phyloP scores from a whole-genome alignment of 2,888 invertebrate genomes.

The Steinernema hermaphroditum region DNA sequence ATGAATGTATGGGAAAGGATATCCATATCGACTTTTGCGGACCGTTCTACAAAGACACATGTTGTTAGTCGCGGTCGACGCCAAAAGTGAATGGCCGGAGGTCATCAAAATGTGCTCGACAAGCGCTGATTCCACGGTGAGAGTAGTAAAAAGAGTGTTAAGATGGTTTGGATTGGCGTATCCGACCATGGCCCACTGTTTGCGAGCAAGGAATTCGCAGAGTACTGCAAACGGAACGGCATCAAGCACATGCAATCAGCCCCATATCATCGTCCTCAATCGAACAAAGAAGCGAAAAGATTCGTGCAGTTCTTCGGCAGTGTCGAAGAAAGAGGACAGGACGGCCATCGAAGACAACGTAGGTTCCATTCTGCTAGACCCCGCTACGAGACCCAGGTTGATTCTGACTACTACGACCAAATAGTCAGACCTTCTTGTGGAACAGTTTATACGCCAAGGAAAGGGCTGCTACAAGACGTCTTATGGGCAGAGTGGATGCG shows the following conservation, averaged over 20 bases:
- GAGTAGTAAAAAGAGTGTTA: conserved; percentile 36
- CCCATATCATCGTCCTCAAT: conserved; percentile 45
- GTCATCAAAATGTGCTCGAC: conserved; percentile 36
- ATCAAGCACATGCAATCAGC: conserved; percentile 40
- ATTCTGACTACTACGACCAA: too few species aligned
- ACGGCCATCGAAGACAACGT: background rate
- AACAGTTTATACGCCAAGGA: too few species aligned
- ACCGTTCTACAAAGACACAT: conserved; percentile 55
- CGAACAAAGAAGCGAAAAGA: conserved; percentile 50
- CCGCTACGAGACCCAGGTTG: too few species aligned
- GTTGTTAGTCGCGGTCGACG: conserved; percentile 67
- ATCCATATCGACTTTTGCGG: conserved; percentile 69
- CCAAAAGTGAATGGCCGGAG: conserved; percentile 69
- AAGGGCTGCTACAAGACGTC: too few species aligned
- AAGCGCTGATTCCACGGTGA: conserved; percentile 33
- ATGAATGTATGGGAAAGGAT: conserved; percentile 62
- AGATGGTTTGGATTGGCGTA: conserved; percentile 41
- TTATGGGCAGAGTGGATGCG: too few species aligned
- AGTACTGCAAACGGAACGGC: conserved; percentile 33
- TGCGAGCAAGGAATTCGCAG: conserved; percentile 35
- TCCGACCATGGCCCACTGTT: conserved; percentile 49
- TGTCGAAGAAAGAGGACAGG: background rate
- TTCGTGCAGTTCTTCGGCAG: conserved; percentile 40
- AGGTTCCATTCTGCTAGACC: background rate
- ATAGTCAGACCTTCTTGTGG: too few species aligned